Evolutionary conservation across 2,888 invertebrate species (phyloP).

Genomic region (Argyresthia albistria): DNA sequence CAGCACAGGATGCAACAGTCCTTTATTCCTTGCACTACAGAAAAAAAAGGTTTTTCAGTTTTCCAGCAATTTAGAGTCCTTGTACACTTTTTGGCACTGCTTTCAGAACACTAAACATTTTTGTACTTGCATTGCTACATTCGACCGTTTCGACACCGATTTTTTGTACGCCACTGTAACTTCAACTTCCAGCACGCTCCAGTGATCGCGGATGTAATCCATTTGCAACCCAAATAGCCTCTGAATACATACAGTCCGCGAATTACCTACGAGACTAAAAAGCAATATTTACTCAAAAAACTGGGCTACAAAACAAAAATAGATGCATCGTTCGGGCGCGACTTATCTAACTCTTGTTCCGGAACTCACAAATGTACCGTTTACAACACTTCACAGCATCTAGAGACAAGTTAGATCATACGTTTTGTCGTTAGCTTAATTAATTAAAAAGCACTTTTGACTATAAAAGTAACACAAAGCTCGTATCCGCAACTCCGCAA

Average conservation of each 20-base stretch:
- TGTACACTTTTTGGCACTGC: slow-evolving; percentile 29
- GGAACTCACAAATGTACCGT: neutral
- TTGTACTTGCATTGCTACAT: slow-evolving; percentile 22
- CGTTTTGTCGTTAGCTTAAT: slow-evolving; percentile 27
- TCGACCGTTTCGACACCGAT: too few relatives aligned
- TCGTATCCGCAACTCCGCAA: neutral
- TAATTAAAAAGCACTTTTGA: slow-evolving; percentile 43
- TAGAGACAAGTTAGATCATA: neutral
- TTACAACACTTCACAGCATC: neutral
- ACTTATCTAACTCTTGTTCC: neutral
- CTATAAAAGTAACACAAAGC: slow-evolving; percentile 38
- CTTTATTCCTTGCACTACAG: too few relatives aligned
- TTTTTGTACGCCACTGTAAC: too few relatives aligned
- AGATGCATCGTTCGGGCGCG: slow-evolving; percentile 24
- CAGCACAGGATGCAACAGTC: too few relatives aligned
- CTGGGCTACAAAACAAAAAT: slow-evolving; percentile 62
- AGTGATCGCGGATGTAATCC: neutral
- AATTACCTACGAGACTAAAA: slow-evolving; percentile 47
- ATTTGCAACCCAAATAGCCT: slow-evolving; percentile 15
- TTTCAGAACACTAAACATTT: slow-evolving; percentile 25
- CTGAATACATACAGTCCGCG: slow-evolving; percentile 30
- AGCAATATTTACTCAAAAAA: slow-evolving; percentile 60
- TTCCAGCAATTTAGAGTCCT: neutral
- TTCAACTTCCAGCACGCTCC: slow-evolving; percentile 17
- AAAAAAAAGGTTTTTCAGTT: neutral